Evolutionary conservation across 1,140 invertebrate genomes (phyloP).

Genomic region (Theocolax elegans): DNA sequence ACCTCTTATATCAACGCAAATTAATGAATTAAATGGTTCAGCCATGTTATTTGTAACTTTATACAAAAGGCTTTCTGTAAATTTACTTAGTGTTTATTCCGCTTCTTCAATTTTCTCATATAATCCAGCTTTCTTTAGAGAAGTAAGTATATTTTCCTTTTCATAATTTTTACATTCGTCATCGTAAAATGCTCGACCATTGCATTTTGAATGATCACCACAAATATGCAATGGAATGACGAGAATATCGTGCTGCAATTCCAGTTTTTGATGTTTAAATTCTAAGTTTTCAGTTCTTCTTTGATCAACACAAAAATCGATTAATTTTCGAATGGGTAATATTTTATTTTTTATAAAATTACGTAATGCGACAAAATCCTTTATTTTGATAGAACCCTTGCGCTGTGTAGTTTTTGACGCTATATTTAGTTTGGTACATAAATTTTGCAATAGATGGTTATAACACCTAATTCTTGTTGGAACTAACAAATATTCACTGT

Average conservation of each 20-base stretch:
- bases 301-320: not conserved
- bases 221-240: not conserved
- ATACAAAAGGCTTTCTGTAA: constrained; percentile 40
- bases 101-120: not conserved
- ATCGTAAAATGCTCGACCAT: not conserved
- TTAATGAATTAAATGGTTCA: constrained; percentile 55
- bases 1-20: constrained; percentile 38
- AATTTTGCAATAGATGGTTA: constrained; percentile 35
- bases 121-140: not conserved
- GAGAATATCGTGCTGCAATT: not conserved
- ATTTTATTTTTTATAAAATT: not conserved
- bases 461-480: too few relatives aligned
- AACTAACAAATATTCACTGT: too few relatives aligned
- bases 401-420: not conserved
- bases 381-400: not conserved
- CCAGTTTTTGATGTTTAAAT: not conserved
- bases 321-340: constrained; percentile 19
- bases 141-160: not conserved
- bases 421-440: constrained; percentile 24
- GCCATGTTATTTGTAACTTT: constrained; percentile 59
- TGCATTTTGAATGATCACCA: constrained; percentile 1
- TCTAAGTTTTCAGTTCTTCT: too few relatives aligned
- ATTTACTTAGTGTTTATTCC: not conserved
- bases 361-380: not conserved
- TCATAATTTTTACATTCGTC: not conserved